Evolutionary conservation across 2,113 vertebrate species (phyloP), one percentile per base, ranked within the genome.

Genomic region (Pachypanchax playfairii): DNA sequence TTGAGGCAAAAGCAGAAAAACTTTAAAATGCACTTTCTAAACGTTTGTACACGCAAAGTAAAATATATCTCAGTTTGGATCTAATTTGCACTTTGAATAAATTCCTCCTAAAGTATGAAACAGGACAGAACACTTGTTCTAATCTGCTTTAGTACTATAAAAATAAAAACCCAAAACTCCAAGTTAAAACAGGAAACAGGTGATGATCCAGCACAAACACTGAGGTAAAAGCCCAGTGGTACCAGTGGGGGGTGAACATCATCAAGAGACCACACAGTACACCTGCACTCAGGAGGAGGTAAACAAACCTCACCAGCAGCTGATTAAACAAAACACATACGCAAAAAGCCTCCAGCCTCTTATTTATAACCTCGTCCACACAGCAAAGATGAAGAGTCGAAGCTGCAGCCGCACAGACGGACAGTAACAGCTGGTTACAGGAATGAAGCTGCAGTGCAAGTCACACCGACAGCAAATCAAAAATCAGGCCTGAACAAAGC

Each of bases 341-440:
- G 61, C 70, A 53, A 71, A 77, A 82, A 66, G 22, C 48, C 70
- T 74, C 64, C 35, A 67, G 59, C 39, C 61, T 80, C 81, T 88
- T 90, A 90, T 90, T 90, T 90, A 86, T 90, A 88, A 84, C 87
- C 64, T 80, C 39, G 39, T 53, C 36, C 74, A 74, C 76, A 75
- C 78, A 73, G 72, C 79, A 80, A 61, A 82, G 75, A 66, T 57
- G 75, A 65, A 68, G 69, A 18, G 42, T 43, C 56, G 3, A 35
- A 72, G 82, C 79, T 58, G 18, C 55, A 28, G 57, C 49, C 71
- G 46, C 47, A n/a, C n/a, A 71, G 85, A 88, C 78, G 46, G 85
- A 76, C 82, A 75, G 82, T 69, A 77, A 64, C 88, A 90, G 82
- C 88, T 90, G 88, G 55, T 59, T 64, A 42, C 35, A 29, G 55